phyloP scores from a whole-genome alignment of 2,113 vertebrate genomes.

The Nesospiza acunhae region DNA sequence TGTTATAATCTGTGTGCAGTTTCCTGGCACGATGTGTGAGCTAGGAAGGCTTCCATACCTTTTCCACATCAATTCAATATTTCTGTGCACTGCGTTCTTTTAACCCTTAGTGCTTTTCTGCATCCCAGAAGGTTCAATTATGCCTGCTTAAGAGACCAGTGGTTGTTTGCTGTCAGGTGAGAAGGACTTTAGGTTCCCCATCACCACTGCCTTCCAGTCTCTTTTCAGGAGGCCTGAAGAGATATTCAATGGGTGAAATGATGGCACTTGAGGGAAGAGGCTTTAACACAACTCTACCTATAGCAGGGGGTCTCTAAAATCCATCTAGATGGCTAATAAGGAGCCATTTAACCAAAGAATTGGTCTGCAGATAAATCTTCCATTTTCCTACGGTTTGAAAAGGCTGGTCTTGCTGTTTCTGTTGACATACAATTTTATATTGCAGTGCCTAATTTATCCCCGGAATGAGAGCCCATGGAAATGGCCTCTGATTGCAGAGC shows the following conservation, averaged over 20 bases:
- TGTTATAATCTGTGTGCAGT: neutral
- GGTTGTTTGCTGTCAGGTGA: neutral
- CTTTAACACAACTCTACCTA: neutral
- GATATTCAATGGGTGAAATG: neutral
- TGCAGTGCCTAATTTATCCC: slow-evolving; percentile 64
- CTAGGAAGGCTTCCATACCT: neutral
- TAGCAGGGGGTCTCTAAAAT: slow-evolving; percentile 47
- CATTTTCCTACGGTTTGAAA: slow-evolving; percentile 58
- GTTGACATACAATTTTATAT: slow-evolving; percentile 68
- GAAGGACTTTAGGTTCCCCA: neutral
- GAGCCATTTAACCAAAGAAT: slow-evolving; percentile 55
- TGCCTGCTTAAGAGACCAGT: neutral
- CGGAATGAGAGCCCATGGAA: slow-evolving; percentile 64
- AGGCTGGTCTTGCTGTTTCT: slow-evolving; percentile 64
- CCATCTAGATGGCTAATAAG: slow-evolving; percentile 42
- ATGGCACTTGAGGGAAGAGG: slow-evolving; percentile 11
- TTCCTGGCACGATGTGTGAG: neutral
- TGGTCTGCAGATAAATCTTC: slow-evolving; percentile 53
- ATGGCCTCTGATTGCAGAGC: slow-evolving; percentile 73
- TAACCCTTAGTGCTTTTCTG: neutral
- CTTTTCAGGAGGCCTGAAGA: slow-evolving; percentile 8
- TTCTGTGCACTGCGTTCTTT: neutral
- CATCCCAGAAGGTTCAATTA: neutral
- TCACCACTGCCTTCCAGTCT: neutral
- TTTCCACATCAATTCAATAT: neutral